Evolutionary conservation across 2,113 vertebrate species (phyloP).

Genomic region (Onychostoma macrolepis): DNA sequence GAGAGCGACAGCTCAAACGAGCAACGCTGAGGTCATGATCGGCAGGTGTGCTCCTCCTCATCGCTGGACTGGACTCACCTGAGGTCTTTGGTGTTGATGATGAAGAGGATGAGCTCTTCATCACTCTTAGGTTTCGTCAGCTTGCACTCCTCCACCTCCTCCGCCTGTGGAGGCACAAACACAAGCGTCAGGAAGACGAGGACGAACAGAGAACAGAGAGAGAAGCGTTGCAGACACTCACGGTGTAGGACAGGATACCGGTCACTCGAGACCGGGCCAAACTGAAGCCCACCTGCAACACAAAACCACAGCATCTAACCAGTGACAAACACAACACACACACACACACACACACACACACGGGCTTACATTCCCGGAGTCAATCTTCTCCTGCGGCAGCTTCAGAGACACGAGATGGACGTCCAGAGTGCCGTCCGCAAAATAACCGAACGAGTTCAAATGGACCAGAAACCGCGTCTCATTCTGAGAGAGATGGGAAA

Average conservation of each 20-base stretch:
- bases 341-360: not conserved
- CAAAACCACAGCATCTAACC: not conserved
- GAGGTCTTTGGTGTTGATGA: conserved; percentile 65
- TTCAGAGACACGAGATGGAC: not conserved
- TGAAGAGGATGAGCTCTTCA: conserved; percentile 75
- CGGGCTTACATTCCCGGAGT: rapidly evolving
- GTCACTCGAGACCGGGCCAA: conserved; percentile 78
- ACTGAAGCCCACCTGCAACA: conserved; percentile 82
- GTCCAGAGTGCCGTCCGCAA: not conserved
- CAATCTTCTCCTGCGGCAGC: not conserved
- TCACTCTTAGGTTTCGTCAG: conserved; percentile 53
- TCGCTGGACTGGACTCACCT: conserved; percentile 60
- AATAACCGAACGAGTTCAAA: not conserved
- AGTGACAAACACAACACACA: not conserved
- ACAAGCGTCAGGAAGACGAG: not conserved
- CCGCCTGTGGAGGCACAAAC: conserved; percentile 62
- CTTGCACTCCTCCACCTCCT: conserved; percentile 68
- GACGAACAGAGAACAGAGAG: not conserved
- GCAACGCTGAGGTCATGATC: too few relatives aligned
- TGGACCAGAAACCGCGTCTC: not conserved
- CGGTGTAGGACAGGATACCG: conserved; percentile 75
- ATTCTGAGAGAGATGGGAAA: not conserved
- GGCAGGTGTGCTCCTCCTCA: not conserved
- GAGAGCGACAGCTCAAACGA: too few relatives aligned
- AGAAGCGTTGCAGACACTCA: conserved; percentile 68